phyloP scores from a whole-genome alignment of 2,797 vertebrate genomes.

The Premnoplex brunnescens region DNA sequence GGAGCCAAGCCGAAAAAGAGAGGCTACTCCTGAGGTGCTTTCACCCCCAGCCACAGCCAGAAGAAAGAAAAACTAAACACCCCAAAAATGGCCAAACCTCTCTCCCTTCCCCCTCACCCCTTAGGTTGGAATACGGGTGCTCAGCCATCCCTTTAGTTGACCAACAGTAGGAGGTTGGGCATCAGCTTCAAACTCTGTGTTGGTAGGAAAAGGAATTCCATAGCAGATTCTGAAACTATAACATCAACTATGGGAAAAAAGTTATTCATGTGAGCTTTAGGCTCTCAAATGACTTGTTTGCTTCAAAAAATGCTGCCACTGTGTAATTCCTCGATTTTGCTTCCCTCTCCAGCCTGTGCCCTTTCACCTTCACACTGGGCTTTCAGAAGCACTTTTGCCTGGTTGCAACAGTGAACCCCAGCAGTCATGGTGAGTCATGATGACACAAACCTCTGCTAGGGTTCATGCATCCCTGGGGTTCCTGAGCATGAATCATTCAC shows the following conservation, averaged over 20 bases:
- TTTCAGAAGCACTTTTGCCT: background rate
- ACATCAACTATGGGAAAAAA: background rate
- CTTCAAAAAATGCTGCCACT: background rate
- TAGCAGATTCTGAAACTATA: background rate
- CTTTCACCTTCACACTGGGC: fast-evolving
- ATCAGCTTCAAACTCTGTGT: no score
- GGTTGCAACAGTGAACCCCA: background rate
- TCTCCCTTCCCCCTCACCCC: no score
- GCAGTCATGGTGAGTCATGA: background rate
- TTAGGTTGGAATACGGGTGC: no score
- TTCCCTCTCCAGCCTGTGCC: background rate
- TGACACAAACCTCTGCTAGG: background rate
- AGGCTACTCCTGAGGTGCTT: no score
- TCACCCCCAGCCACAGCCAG: no score
- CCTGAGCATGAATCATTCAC: background rate
- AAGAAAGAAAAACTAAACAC: no score
- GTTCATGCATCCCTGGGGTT: background rate
- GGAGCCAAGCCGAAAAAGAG: no score
- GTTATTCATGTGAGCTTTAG: background rate
- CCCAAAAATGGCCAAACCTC: no score
- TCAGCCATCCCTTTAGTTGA: no score
- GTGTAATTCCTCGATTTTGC: background rate
- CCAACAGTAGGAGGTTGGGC: no score
- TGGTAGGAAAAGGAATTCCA: no score
- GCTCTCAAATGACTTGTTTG: background rate